Evolutionary conservation across 2,113 vertebrate species (phyloP).

Genomic region (Nanger granti): DNA sequence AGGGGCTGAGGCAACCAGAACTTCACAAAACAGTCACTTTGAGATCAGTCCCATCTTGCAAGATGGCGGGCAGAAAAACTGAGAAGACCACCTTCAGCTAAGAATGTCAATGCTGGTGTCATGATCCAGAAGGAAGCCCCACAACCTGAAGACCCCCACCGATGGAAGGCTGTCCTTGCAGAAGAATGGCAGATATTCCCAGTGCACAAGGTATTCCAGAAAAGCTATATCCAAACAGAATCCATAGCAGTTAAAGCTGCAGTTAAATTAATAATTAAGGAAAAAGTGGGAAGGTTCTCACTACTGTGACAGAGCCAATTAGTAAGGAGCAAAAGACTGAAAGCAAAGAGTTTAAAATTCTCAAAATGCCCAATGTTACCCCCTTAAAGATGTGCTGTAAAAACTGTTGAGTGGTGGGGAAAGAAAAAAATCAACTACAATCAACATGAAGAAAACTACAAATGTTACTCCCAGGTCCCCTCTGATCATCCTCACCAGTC

Average conservation of each 20-base stretch:
- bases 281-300: constrained; percentile 81
- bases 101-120: background rate
- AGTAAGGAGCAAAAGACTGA: constrained; percentile 91
- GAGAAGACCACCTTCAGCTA: background rate
- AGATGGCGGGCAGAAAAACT: background rate
- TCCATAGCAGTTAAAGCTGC: constrained; percentile 84
- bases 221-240: constrained; percentile 89
- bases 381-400: constrained; percentile 87
- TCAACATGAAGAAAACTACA: constrained; percentile 83
- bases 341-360: constrained; percentile 85
- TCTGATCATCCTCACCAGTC: constrained; percentile 85
- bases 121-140: background rate
- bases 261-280: constrained; percentile 87
- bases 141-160: constrained; percentile 76
- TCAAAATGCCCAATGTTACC: constrained; percentile 90
- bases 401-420: constrained; percentile 84
- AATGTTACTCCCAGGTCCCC: constrained; percentile 85
- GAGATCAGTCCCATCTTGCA: background rate
- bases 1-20: background rate
- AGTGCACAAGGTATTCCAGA: constrained; percentile 84
- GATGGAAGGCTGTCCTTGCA: constrained; percentile 86
- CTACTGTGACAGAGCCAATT: constrained; percentile 83
- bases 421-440: constrained; percentile 74
- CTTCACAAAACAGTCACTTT: background rate
- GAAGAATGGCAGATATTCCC: constrained; percentile 84